Evolutionary conservation across 2,888 invertebrate genomes (phyloP), one percentile per base, ranked within the genome.

Genomic region (Pachymerium ferrugineum): DNA sequence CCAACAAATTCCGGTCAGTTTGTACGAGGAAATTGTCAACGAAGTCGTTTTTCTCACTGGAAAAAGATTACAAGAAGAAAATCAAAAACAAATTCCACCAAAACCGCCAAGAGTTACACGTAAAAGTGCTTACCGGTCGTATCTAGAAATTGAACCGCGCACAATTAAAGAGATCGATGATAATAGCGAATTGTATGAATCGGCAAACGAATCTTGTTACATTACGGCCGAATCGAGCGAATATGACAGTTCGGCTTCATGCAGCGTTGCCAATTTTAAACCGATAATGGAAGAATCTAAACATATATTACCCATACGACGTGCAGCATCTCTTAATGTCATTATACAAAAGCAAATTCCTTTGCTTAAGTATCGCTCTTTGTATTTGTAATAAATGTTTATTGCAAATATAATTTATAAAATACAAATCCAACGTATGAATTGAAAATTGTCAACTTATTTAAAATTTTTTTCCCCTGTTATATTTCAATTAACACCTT

Each of bases 191-290:
- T 10, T n/a, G 16, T 72, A 72, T 19, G 47, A 72, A 28, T 72
- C 72, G 14, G 62, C 72, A 8, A 72, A 31, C 54, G 72, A 72
- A 72, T 72, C 72, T n/a, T 72, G 72, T 54, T 72, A 72, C 72
- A 28, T 72, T 12, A 72, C 72, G 4, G 72, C 72, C 25, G 72
- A 72, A 54, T 72, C 72, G 30, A 72, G 72, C 29, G 47, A 70
- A 16, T 30, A 16, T 10, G 70, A 47, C 22, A 47, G 54, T 19
- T 22, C 25, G 12, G 16, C 14, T 70, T 10, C 70, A 10, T 28
- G 70, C 29, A 12, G 14, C 70, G 29, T 14, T 28, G 6, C 69
- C n/a, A 69, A 22, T 33, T 33, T 33, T 8, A 33, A 33, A n/a
- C n/a, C n/a, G n/a, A n/a, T n/a, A n/a, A n/a, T n/a, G n/a, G n/a